These are phyloP conservation scores for Siniperca chuatsi DNA, from an alignment of 2,113 vertebrate genomes.

Conservation along the genomic window DNA sequence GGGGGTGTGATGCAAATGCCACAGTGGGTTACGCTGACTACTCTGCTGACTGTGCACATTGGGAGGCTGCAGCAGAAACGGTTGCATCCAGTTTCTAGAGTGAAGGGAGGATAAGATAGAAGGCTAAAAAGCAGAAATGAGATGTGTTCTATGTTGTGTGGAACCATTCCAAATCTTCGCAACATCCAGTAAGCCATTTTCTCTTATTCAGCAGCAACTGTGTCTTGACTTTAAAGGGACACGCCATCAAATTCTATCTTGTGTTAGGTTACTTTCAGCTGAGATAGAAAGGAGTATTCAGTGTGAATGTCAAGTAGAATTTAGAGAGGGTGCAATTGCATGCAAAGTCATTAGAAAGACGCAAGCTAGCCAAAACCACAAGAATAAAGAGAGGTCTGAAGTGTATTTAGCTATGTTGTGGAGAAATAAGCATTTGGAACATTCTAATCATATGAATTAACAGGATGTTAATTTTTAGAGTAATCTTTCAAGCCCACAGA, in stretches of 20 bases:
- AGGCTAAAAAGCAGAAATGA: constrained; percentile 3
- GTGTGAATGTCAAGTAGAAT: background rate
- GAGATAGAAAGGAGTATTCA: background rate
- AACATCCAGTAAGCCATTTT: background rate
- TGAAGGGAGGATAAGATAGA: constrained; percentile 19
- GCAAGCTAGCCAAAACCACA: background rate
- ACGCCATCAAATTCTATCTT: background rate
- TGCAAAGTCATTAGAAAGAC: background rate
- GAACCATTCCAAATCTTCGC: constrained; percentile 1
- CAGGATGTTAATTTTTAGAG: too few relatives aligned
- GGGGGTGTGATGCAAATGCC: constrained; percentile 72
- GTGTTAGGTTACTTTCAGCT: background rate
- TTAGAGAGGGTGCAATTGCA: background rate
- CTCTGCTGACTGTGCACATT: constrained; percentile 79
- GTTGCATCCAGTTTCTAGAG: constrained; percentile 60
- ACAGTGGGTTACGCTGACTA: constrained; percentile 66
- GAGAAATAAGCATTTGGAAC: background rate
- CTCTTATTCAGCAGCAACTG: background rate
- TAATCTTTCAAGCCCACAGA: background rate
- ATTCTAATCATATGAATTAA: background rate
- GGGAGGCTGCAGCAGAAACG: constrained; percentile 65
- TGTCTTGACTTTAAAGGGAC: background rate
- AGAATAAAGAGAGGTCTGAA: background rate
- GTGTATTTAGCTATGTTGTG: background rate
- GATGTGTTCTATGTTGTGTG: background rate